Conservation (phyloP, 2,888 invertebrate species). For the Ophonus ardosiacus region DNA sequence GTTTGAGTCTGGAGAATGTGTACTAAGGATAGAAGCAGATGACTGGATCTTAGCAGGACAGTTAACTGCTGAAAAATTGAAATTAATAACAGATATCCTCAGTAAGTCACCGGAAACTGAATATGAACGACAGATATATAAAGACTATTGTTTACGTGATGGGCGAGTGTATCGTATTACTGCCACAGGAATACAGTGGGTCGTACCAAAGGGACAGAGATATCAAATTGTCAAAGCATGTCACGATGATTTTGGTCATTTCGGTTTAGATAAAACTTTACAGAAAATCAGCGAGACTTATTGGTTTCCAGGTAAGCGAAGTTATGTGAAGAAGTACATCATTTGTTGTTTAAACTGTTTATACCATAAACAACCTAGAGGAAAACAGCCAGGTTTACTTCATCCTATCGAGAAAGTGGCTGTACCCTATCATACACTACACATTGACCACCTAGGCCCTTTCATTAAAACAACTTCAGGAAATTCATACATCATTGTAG, state of each 20-base stretch:
- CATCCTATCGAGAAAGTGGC: constrained; percentile 72
- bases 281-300: constrained; percentile 67
- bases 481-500: constrained; percentile 71
- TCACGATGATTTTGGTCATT: constrained; percentile 67
- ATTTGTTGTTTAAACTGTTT: constrained; percentile 72
- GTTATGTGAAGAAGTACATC: constrained; percentile 73
- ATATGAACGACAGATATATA: constrained; percentile 31
- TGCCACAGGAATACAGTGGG: constrained; percentile 64
- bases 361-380: constrained; percentile 70
- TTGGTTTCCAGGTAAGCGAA: constrained; percentile 73
- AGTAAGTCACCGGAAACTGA: constrained; percentile 4
- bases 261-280: constrained; percentile 67
- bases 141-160: constrained; percentile 31
- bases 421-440: constrained; percentile 73
- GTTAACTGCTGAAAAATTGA: constrained; percentile 29
- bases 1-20: constrained; percentile 65
- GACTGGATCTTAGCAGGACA: constrained; percentile 33
- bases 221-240: constrained; percentile 65
- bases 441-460: constrained; percentile 74
- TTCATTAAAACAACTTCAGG: constrained; percentile 70
- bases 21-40: constrained; percentile 49
- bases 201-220: constrained; percentile 65
- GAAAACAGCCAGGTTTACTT: constrained; percentile 70
- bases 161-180: constrained; percentile 57
- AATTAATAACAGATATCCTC: constrained; percentile 4